These are phyloP conservation scores for Torymus aiolomorphi DNA, from an alignment of 2,888 invertebrate species.

Conservation along the genomic window DNA sequence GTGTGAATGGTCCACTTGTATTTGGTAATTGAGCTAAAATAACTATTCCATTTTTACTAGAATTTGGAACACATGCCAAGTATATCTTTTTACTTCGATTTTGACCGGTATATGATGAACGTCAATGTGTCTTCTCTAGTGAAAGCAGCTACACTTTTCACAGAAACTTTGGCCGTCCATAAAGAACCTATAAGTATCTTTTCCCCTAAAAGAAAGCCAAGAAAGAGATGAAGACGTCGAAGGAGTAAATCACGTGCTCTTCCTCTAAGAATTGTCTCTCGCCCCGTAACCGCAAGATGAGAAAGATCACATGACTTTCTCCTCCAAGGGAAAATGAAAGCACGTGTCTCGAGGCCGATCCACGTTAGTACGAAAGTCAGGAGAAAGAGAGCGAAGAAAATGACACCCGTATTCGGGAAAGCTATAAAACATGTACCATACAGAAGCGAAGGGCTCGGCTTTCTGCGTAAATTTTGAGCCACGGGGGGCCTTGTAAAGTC, in stretches of 20 bases:
- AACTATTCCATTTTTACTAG: too few species aligned
- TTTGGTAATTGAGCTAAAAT: too few species aligned
- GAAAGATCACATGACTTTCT: conserved; percentile 30
- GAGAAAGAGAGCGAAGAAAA: conserved; percentile 22
- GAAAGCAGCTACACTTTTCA: background rate
- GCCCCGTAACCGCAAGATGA: conserved; percentile 19
- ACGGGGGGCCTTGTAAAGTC: too few species aligned
- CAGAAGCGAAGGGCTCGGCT: background rate
- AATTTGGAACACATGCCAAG: too few species aligned
- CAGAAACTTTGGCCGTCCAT: conserved; percentile 23
- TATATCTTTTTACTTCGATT: background rate
- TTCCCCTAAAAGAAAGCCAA: conserved; percentile 27
- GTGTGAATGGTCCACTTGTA: too few species aligned
- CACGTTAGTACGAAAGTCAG: conserved; percentile 16
- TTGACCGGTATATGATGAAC: conserved; percentile 2
- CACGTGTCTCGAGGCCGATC: conserved; percentile 43
- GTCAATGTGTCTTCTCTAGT: background rate
- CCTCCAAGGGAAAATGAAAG: background rate
- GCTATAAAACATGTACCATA: conserved; percentile 18
- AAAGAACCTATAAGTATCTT: background rate
- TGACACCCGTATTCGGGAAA: conserved; percentile 22
- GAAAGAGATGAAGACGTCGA: conserved; percentile 1
- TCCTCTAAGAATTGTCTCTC: conserved; percentile 27
- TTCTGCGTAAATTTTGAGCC: conserved; percentile 12
- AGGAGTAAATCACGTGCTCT: conserved; percentile 26